Conservation (phyloP, 1,140 invertebrate genomes). For the Drosophila ambigua region DNA sequence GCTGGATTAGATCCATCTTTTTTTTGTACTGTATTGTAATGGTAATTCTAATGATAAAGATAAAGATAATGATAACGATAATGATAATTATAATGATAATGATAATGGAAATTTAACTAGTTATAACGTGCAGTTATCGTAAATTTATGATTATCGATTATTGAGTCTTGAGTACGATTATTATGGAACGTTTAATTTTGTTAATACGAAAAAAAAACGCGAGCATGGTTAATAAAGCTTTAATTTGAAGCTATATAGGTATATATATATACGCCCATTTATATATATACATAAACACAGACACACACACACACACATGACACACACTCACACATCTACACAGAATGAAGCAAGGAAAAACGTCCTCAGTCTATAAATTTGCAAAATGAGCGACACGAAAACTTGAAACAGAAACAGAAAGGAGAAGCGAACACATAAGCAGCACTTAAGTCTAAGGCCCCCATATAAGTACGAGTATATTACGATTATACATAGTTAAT, state of each 20-base stretch:
- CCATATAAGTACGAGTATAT: conserved; percentile 48
- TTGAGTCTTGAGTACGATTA: conserved; percentile 67
- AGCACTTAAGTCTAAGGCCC: conserved; percentile 63
- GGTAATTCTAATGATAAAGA: conserved; percentile 26
- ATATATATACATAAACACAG: conserved; percentile 38
- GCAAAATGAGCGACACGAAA: conserved; percentile 70
- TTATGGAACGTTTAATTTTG: conserved; percentile 79
- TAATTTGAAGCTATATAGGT: conserved; percentile 83
- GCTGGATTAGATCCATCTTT: conserved; percentile 33
- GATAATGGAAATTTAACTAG: conserved; percentile 61
- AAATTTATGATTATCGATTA: conserved; percentile 65
- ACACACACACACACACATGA: conserved; percentile 11
- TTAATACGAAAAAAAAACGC: conserved; percentile 79
- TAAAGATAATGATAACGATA: conserved; percentile 28
- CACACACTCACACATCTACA: conserved; percentile 38
- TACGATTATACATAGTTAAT: conserved; percentile 63
- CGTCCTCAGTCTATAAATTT: conserved; percentile 82
- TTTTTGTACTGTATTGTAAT: conserved; percentile 46
- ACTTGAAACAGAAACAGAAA: conserved; percentile 26
- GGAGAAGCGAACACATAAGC: conserved; percentile 34
- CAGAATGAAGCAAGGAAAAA: conserved; percentile 43
- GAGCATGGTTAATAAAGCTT: conserved; percentile 84
- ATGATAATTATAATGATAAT: conserved; percentile 27
- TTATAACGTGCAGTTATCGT: conserved; percentile 62
- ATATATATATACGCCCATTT: conserved; percentile 63